Base-by-base conservation (phyloP, 30 jellyfish, hydroid and myxozoan species). In the Rhopilema esculentum region DNA sequence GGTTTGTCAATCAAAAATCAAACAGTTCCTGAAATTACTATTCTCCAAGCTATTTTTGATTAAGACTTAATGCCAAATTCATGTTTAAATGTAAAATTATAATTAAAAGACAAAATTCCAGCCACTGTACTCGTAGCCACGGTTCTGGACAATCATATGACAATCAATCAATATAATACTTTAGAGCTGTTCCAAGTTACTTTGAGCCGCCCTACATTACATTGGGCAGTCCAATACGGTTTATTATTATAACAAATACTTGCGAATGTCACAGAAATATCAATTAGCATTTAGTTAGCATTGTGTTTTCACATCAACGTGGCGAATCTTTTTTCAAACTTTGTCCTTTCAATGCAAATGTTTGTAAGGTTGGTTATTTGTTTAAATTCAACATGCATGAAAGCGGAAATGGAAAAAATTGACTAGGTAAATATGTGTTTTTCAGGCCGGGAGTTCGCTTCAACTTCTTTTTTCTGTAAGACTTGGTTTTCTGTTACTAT, bases 391-490 rank as follows among this genome's bases (percentile, higher is more conserved):
- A 12, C 70, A 31, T 6, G 51, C 71, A 17, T 73, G 24, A 15
- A 27, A 71, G 21, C 49, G 71, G 65, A 73, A 73, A 8, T 40
- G 84, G 18, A 33, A 0, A 19, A n/a, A 20, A 8, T 8, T 40
- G 49, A 27, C 64, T 70, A 4, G 49, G 69, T 73, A 30, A 73
- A 73, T 73, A 73, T 73, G 69, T 73, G 49, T 29, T 31, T n/a
- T 27, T 40, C 12, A 12, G 12, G 12, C 9, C 6, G 9, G 57
- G 12, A 12, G 57, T 12, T 40, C 6, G 9, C 57, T 40, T 40
- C 57, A 40, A 40, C 9, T 40, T 40, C 12, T 6, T 12, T 40
- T 40, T 40, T 40, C 57, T 6, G 9, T 40, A 12, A 40, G 6
- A 40, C 6, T 40, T 6, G 57, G 9, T 40, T 40, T 12, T 40